Evolutionary conservation across 2,888 invertebrate genomes (phyloP).

Genomic region (Mystacides longicornis): DNA sequence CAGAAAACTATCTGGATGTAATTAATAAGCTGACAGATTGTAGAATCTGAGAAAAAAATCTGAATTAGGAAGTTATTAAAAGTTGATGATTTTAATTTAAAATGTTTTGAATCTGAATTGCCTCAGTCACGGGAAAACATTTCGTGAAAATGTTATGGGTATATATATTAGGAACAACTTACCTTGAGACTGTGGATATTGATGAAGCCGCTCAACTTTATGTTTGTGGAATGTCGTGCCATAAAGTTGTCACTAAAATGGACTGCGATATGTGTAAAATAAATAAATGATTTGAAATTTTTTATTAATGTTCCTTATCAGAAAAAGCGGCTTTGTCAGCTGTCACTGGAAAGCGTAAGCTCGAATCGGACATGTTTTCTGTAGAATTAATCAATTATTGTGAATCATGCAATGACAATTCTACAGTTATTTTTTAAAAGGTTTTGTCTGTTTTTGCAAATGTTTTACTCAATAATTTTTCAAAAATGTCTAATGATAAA

Average conservation of each 20-base stretch:
- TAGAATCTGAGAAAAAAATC: slow-evolving; percentile 5
- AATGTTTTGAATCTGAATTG: background rate
- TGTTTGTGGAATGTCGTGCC: background rate
- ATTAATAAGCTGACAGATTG: background rate
- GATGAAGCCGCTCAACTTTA: background rate
- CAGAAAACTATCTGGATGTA: slow-evolving; percentile 2
- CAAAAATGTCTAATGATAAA: background rate
- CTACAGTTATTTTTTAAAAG: background rate
- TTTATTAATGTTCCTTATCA: background rate
- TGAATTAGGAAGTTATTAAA: background rate
- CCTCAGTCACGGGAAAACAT: background rate
- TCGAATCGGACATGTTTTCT: background rate
- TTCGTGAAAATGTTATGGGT: background rate
- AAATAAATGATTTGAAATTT: background rate
- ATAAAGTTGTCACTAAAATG: background rate
- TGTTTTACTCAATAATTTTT: background rate
- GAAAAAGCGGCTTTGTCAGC: background rate
- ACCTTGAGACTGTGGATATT: background rate
- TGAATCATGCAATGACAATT: background rate
- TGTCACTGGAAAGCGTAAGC: background rate
- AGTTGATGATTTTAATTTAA: background rate
- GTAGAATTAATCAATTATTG: background rate
- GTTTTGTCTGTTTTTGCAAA: background rate
- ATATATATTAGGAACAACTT: background rate
- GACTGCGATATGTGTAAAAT: background rate